Evolutionary conservation across 2,797 vertebrate species (phyloP), one percentile per base, ranked within the genome.

Genomic region (Hoplostethus atlanticus): DNA sequence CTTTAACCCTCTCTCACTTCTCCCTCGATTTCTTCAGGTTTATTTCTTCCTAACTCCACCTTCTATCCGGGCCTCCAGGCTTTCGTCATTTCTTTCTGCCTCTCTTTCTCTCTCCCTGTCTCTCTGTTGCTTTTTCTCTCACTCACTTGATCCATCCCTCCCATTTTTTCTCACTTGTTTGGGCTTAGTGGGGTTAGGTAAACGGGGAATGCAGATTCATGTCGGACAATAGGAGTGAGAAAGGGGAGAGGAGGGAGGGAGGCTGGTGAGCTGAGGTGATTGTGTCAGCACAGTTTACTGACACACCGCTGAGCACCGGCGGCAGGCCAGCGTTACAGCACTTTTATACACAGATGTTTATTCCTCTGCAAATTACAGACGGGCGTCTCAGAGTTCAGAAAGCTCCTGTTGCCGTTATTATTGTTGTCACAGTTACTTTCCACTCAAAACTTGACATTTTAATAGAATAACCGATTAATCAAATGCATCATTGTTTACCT

Each of bases 391-490:
- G 3, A 40, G 60, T 81, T 83, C 48, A 70, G 74, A 84, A 73
- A 48, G 42, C 61, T 50, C 17, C 53, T 52, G 52, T 34, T n/a
- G 53, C 62, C 64, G 50, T 42, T 68, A 66, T 65, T 76, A 36
- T 78, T 77, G 54, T 12, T 81, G 63, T 72, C 80, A 71, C 52
- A 58, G 6, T 58, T 60, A 53, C 42, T 92, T 90, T 76, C 78
- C 77, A 89, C 89, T 88, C 84, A 89, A 79, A 83, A 75, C 84
- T 64, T 90, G 87, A 85, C 89, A 89, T 91, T 92, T 91, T 50
- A 50, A 73, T 67, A 58, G 69, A 89, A 87, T 68, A 85, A 71
- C 78, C 72, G 76, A 88, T 87, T 85, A 87, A 87, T 90, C 79
- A 89, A 85, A 83, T 79, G 75, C 84, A 84, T 83, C 16, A 38